Evolutionary conservation across 2,797 vertebrate species (phyloP).

Genomic region (Sebastes cheni): DNA sequence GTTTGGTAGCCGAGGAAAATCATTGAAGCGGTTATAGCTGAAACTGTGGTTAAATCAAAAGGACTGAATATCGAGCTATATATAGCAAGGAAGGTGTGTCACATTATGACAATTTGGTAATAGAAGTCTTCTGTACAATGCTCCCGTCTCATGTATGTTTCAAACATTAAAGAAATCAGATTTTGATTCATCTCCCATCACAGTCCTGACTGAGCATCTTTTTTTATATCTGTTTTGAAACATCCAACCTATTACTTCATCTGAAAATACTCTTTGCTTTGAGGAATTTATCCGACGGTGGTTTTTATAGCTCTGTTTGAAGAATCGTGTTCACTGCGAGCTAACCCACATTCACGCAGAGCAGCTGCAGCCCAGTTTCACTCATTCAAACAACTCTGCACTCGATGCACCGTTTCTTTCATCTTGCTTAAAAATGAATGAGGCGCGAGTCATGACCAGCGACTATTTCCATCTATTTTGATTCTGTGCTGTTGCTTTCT

Average conservation of each 20-base stretch:
- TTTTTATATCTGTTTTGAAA: neutral
- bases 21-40: neutral
- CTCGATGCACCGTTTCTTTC: conserved; percentile 18
- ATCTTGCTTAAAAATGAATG: conserved; percentile 55
- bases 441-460: conserved; percentile 30
- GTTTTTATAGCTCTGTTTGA: conserved; percentile 13
- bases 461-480: conserved; percentile 42
- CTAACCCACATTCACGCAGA: conserved; percentile 20
- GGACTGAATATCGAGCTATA: neutral
- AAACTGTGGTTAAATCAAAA: conserved; percentile 1
- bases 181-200: neutral
- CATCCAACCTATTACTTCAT: neutral
- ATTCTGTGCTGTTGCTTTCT: conserved; percentile 23
- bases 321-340: neutral
- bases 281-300: neutral
- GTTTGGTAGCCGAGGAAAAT: conserved; percentile 16
- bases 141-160: neutral
- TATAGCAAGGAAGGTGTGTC: neutral
- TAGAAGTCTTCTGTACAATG: neutral
- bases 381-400: conserved; percentile 6
- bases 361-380: conserved; percentile 26
- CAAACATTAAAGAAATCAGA: neutral
- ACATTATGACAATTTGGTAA: neutral
- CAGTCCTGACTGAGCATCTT: neutral
- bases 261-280: neutral